Conservation (phyloP, 1,140 invertebrate genomes). For the Apis florea region DNA sequence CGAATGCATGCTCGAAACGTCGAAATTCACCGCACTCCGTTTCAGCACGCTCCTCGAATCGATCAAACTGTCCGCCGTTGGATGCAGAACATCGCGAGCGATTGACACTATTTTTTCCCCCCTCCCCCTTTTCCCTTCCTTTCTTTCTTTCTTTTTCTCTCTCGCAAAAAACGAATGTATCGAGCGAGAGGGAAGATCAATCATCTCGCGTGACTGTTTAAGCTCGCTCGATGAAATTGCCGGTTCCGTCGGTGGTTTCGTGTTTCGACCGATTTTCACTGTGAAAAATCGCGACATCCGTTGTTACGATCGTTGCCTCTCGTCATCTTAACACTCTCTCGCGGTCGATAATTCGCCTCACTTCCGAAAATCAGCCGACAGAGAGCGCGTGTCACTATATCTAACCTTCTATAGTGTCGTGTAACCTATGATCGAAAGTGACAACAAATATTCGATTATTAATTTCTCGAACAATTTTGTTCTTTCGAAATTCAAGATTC, state of each 20-base stretch:
- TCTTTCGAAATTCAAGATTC: too few relatives aligned
- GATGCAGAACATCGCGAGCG: constrained; percentile 23
- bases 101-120: constrained; percentile 13
- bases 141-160: neutral
- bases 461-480: too few relatives aligned
- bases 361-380: neutral
- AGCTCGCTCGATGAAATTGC: constrained; percentile 29
- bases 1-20: neutral
- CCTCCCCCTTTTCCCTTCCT: too few relatives aligned
- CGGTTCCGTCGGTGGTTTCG: neutral
- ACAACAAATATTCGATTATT: too few relatives aligned
- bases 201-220: constrained; percentile 44
- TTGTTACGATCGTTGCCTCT: neutral
- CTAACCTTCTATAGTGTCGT: too few relatives aligned
- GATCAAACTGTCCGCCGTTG: constrained; percentile 41
- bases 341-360: neutral
- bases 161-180: constrained; percentile 13
- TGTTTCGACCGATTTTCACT: constrained; percentile 2
- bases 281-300: neutral
- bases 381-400: neutral
- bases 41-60: constrained; percentile 25
- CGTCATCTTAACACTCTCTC: neutral
- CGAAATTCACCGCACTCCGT: neutral
- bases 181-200: constrained; percentile 20
- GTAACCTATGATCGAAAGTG: too few relatives aligned